Conservation (phyloP, 2,888 invertebrate genomes). For the Aspidiotus rigidus region DNA sequence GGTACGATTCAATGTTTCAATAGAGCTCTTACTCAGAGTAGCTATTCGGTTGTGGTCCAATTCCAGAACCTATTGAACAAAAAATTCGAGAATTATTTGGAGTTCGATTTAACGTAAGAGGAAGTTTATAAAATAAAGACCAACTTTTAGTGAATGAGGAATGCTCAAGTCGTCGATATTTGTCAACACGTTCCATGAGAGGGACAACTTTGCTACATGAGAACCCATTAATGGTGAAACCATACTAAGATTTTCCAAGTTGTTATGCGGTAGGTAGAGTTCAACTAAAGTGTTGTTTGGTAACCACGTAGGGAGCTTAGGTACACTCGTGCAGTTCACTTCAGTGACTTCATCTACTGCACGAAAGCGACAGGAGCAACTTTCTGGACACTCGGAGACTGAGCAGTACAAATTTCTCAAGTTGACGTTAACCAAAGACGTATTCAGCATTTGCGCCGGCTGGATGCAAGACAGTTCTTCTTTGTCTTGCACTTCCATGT, state of each 20-base stretch:
- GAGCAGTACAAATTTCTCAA: conserved; percentile 1
- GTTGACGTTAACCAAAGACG: not conserved
- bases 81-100: not conserved
- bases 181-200: not conserved
- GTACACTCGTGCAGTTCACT: not conserved
- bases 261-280: not conserved
- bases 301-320: not conserved
- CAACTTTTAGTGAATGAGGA: not conserved
- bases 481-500: not conserved
- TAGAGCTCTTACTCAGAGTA: not conserved
- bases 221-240: not conserved
- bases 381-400: not conserved
- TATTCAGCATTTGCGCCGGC: not conserved
- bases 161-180: not conserved
- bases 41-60: not conserved
- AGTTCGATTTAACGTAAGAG: not conserved
- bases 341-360: not conserved
- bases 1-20: not conserved
- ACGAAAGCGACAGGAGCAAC: not conserved
- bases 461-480: too few species aligned
- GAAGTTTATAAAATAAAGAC: not conserved
- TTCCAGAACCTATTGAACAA: not conserved
- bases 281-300: not conserved
- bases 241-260: not conserved
- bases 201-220: not conserved